Evolutionary conservation across 2,797 vertebrate genomes (phyloP).

Genomic region (Amblyraja radiata): DNA sequence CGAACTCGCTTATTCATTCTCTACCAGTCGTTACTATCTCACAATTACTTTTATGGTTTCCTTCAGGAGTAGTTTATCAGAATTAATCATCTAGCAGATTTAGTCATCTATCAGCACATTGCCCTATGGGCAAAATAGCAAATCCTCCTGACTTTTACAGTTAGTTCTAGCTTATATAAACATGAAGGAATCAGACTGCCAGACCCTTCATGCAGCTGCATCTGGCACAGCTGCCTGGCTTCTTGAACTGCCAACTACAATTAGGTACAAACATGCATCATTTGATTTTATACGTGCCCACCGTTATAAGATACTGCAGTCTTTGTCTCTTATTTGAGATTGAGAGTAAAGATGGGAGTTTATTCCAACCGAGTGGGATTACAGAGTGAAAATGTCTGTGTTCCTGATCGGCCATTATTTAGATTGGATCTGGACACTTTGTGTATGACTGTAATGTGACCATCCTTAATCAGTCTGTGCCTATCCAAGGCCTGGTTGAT

Average conservation of each 20-base stretch:
- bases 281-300: neutral
- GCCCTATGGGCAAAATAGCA: neutral
- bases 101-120: neutral
- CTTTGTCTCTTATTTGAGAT: neutral
- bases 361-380: neutral
- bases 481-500: no score
- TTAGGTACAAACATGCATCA: neutral
- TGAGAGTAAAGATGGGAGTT: neutral
- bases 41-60: neutral
- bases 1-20: no score
- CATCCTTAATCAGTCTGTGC: no score
- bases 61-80: neutral
- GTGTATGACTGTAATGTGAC: neutral
- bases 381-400: neutral
- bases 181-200: neutral
- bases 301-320: neutral
- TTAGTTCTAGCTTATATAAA: neutral
- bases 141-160: neutral
- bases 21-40: neutral
- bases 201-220: neutral
- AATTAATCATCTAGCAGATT: neutral
- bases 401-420: neutral
- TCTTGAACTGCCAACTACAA: neutral
- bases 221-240: neutral
- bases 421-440: neutral